Percentiles rank a stretch among this genome's conserved stretches.
These are phyloP conservation scores for Sphecodes monilicornis DNA, from an alignment of 2,888 invertebrate species.

Conservation along the genomic window DNA sequence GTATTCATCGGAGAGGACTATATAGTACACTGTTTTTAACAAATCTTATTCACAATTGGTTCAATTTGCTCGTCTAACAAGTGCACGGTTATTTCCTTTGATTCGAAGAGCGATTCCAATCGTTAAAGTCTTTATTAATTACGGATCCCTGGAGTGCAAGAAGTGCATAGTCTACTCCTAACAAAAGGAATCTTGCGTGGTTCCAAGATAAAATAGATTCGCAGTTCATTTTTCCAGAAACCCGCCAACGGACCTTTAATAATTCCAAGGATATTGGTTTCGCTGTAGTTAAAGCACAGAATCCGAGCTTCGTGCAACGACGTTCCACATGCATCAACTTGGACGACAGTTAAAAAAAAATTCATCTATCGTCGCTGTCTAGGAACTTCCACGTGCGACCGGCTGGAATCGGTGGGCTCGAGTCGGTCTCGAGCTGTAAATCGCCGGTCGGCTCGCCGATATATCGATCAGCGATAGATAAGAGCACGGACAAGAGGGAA, in stretches of 20 bases:
- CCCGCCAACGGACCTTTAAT: neutral
- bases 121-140: neutral
- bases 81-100: neutral
- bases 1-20: neutral
- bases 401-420: neutral
- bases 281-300: neutral
- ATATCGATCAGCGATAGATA: neutral
- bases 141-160: neutral
- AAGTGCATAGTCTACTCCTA: neutral
- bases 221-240: neutral
- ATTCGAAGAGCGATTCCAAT: neutral
- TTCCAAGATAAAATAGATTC: neutral
- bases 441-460: neutral
- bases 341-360: neutral
- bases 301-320: neutral
- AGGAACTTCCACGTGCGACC: constrained; percentile 8
- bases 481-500: neutral
- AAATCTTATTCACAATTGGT: neutral
- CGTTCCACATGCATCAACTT: neutral
- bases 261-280: neutral
- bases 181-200: neutral
- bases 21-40: neutral
- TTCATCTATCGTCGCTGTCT: neutral
- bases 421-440: neutral
- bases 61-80: constrained; percentile 7